Conservation (phyloP, 2,113 vertebrate genomes). For the Erinaceus europaeus region DNA sequence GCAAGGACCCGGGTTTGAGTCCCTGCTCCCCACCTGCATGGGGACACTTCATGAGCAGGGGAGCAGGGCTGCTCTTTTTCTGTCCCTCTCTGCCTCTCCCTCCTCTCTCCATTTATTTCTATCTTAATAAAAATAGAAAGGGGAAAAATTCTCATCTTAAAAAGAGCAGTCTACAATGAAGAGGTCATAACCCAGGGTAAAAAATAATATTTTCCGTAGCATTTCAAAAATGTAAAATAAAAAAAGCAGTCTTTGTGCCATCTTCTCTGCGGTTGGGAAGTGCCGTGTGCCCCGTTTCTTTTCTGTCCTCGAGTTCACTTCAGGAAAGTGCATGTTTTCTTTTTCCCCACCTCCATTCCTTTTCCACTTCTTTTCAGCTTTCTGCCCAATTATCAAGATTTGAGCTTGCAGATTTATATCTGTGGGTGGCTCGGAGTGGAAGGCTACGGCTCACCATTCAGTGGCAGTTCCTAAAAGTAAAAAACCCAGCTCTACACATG, state of each 20-base stretch:
- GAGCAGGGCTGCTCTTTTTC: no score
- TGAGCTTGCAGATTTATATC: constrained; percentile 29
- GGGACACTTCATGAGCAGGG: no score
- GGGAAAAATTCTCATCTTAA: background rate
- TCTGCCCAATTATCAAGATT: background rate
- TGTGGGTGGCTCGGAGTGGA: background rate
- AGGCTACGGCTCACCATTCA: constrained; percentile 1
- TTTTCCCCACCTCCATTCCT: no score
- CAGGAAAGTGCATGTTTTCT: background rate
- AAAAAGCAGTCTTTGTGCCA: background rate
- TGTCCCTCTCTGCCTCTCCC: no score
- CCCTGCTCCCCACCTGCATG: no score
- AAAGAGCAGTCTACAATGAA: background rate
- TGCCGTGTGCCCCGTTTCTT: no score
- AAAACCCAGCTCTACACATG: constrained; percentile 25
- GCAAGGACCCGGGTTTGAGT: no score
- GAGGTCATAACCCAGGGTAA: background rate
- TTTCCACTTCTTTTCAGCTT: background rate
- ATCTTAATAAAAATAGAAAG: no score
- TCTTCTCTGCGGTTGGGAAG: background rate
- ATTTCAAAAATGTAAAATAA: background rate
- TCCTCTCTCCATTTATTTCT: no score
- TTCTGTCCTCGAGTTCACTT: no score
- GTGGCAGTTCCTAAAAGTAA: constrained; percentile 1
- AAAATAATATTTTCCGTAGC: rapidly evolving